These are phyloP conservation scores for Oreochromis tanganicae DNA, from an alignment of 2,113 vertebrate species.

Conservation along the genomic window DNA sequence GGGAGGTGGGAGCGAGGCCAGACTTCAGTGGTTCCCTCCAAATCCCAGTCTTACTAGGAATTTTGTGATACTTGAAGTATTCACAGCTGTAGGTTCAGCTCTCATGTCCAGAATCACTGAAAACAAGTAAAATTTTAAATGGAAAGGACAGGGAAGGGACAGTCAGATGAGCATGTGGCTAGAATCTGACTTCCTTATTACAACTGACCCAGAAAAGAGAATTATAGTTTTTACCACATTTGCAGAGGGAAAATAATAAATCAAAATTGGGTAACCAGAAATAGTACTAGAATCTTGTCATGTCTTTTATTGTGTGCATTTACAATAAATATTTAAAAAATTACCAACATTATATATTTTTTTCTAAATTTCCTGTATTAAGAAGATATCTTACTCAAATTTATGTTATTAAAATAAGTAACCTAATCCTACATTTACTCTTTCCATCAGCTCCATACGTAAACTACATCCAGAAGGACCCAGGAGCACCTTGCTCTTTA, in stretches of 20 bases:
- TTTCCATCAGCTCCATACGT: slow-evolving; percentile 85
- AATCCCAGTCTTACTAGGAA: slow-evolving; percentile 35
- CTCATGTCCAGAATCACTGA: neutral
- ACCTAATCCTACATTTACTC: neutral
- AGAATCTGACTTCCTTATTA: neutral
- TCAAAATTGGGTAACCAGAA: neutral
- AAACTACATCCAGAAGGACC: slow-evolving; percentile 92
- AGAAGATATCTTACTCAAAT: neutral
- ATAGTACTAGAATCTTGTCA: neutral
- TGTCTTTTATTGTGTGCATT: neutral
- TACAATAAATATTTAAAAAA: neutral
- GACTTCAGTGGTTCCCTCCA: slow-evolving; percentile 28
- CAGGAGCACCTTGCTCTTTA: slow-evolving; percentile 86
- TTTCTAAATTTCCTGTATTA: neutral
- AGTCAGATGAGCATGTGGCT: neutral
- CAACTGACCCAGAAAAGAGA: neutral
- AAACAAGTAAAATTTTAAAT: neutral
- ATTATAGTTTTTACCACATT: neutral
- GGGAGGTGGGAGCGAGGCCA: slow-evolving; percentile 29
- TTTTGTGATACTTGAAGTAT: slow-evolving; percentile 46
- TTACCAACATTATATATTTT: neutral
- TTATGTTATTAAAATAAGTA: neutral
- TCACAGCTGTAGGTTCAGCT: slow-evolving; percentile 59
- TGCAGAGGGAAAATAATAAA: neutral
- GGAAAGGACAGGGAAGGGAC: neutral